These are phyloP conservation scores for Vidua chalybeata DNA, from an alignment of 2,113 vertebrate species.

Conservation along the genomic window DNA sequence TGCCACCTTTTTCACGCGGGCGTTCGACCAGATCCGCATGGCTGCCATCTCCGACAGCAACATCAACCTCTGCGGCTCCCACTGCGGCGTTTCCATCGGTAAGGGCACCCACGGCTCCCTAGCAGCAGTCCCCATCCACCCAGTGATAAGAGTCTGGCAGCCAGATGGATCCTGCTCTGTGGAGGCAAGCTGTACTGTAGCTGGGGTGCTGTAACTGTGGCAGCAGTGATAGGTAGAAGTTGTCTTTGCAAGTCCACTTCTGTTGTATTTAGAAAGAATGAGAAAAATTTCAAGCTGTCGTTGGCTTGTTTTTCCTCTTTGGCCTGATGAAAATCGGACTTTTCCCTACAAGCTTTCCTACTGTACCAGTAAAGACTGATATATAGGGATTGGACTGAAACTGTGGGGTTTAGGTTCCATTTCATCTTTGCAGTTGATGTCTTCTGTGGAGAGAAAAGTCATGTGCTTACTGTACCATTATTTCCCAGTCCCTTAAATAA, in stretches of 20 bases:
- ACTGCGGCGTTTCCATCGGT: constrained; percentile 95
- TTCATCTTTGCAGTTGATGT: background rate
- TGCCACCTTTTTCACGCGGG: constrained; percentile 89
- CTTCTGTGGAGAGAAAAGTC: background rate
- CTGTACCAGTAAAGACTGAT: background rate
- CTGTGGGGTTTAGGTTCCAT: background rate
- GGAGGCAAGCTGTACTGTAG: background rate
- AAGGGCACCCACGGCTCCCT: constrained; percentile 31
- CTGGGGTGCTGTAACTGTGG: background rate
- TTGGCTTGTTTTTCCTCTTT: background rate
- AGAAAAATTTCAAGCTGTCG: background rate
- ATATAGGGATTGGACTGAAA: background rate
- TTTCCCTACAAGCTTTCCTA: background rate
- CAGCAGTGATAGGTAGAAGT: background rate
- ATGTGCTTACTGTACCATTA: background rate
- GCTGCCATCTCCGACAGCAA: constrained; percentile 93
- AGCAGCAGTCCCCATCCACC: background rate
- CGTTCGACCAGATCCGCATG: constrained; percentile 93
- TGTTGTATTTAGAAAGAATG: background rate
- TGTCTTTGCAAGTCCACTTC: background rate
- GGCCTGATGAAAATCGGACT: background rate
- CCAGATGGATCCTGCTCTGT: background rate
- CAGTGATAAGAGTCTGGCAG: background rate
- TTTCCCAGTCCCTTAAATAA: background rate
- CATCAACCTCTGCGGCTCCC: constrained; percentile 92